phyloP scores from a whole-genome alignment of 2,888 invertebrate genomes.

The Alloplasta piceator region DNA sequence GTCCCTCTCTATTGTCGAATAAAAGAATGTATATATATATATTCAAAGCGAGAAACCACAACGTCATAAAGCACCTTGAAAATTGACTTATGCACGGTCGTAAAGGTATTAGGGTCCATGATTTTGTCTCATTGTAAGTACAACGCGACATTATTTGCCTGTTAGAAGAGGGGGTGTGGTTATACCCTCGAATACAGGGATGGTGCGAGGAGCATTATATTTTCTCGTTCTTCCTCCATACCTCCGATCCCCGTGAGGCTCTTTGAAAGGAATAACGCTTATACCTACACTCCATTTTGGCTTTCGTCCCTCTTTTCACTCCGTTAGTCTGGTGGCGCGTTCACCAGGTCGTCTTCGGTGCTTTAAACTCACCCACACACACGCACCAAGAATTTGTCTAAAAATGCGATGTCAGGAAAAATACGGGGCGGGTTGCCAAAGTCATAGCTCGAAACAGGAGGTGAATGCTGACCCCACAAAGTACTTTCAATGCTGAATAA shows the following conservation, averaged over 20 bases:
- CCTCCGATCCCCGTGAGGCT: constrained; percentile 66
- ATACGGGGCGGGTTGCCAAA: constrained; percentile 69
- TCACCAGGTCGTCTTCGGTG: constrained; percentile 41
- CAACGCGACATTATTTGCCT: constrained; percentile 77
- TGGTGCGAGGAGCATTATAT: constrained; percentile 70
- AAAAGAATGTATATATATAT: constrained; percentile 25
- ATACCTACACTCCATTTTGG: constrained; percentile 50
- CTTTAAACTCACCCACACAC: not conserved
- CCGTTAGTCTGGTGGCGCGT: constrained; percentile 37
- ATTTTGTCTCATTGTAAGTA: constrained; percentile 73
- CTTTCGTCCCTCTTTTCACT: constrained; percentile 30
- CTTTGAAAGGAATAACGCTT: constrained; percentile 60
- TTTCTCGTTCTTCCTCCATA: constrained; percentile 52
- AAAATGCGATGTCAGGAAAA: constrained; percentile 59
- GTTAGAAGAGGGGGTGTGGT: constrained; percentile 65
- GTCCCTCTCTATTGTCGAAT: constrained; percentile 30
- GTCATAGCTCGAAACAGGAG: constrained; percentile 53
- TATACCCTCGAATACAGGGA: constrained; percentile 67
- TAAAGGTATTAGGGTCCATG: constrained; percentile 75
- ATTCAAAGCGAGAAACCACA: constrained; percentile 41
- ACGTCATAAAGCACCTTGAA: constrained; percentile 49
- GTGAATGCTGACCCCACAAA: constrained; percentile 63
- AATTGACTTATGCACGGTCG: constrained; percentile 68
- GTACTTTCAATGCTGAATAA: constrained; percentile 76
- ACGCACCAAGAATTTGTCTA: constrained; percentile 68